phyloP scores from a whole-genome alignment of 2,888 invertebrate genomes.

The Lepidochitona cinerea region DNA sequence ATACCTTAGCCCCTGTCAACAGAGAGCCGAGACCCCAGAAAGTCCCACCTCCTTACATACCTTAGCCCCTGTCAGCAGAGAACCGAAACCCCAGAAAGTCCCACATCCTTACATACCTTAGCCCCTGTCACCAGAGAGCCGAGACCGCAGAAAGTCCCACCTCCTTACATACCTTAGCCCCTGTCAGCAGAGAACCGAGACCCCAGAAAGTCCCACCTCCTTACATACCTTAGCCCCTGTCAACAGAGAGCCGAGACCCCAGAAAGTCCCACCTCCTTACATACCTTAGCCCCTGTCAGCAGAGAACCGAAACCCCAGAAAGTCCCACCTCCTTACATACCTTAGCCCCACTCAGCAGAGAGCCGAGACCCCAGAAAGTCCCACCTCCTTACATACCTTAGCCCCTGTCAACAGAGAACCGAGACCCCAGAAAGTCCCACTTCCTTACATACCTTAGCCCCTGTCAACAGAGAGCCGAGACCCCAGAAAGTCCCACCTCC shows the following conservation, averaged over 20 bases:
- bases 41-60: constrained; percentile 76
- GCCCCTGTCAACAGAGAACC: constrained; percentile 77
- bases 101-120: constrained; percentile 74
- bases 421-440: constrained; percentile 81
- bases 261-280: constrained; percentile 79
- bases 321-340: constrained; percentile 76
- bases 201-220: constrained; percentile 83
- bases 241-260: constrained; percentile 79
- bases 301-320: constrained; percentile 81
- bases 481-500: constrained; percentile 83
- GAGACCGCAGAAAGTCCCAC: constrained; percentile 81
- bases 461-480: constrained; percentile 78
- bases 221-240: constrained; percentile 68
- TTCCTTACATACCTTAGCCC: constrained; percentile 70
- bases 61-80: constrained; percentile 74
- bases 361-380: constrained; percentile 81
- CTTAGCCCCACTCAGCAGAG: constrained; percentile 74
- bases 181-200: constrained; percentile 78
- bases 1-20: constrained; percentile 72
- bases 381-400: constrained; percentile 74
- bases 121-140: constrained; percentile 77
- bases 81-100: constrained; percentile 81
- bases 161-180: constrained; percentile 70
- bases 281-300: constrained; percentile 72
- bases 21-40: constrained; percentile 81